These are phyloP conservation scores for Tokudaia tokunoshimensis DNA, from an alignment of 2,797 vertebrate species.

Conservation along the genomic window DNA sequence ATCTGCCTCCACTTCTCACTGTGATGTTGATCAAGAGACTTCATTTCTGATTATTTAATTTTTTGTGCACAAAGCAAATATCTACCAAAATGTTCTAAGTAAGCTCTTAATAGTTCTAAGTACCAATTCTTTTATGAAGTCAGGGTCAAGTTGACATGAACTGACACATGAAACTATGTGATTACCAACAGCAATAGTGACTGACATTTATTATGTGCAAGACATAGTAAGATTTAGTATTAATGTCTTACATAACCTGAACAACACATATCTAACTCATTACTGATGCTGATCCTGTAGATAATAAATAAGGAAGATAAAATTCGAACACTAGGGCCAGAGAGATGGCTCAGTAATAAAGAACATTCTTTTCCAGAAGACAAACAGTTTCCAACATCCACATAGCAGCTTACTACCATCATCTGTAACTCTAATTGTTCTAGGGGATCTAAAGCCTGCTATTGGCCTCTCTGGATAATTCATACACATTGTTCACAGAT, in stretches of 20 bases:
- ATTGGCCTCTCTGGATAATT: not conserved
- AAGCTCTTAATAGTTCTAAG: not conserved
- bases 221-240: not conserved
- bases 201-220: not conserved
- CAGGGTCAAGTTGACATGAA: slow-evolving; percentile 30
- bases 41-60: slow-evolving; percentile 33
- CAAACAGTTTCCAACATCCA: not conserved
- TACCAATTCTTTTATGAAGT: not conserved
- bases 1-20: not conserved
- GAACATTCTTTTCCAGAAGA: not conserved
- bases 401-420: not conserved
- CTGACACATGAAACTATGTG: not conserved
- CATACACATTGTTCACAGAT: not conserved
- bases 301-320: not conserved
- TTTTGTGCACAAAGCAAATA: not conserved
- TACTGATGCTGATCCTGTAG: not conserved
- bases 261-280: not conserved
- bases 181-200: not conserved
- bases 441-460: not conserved
- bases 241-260: not conserved
- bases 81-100: not conserved
- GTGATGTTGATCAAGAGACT: slow-evolving; percentile 5
- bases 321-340: not conserved
- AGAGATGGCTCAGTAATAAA: not conserved
- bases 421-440: not conserved